Evolutionary conservation across 2,797 vertebrate species (phyloP), one percentile per base, ranked within the genome.

Genomic region (Ptychobarbus kaznakovi): DNA sequence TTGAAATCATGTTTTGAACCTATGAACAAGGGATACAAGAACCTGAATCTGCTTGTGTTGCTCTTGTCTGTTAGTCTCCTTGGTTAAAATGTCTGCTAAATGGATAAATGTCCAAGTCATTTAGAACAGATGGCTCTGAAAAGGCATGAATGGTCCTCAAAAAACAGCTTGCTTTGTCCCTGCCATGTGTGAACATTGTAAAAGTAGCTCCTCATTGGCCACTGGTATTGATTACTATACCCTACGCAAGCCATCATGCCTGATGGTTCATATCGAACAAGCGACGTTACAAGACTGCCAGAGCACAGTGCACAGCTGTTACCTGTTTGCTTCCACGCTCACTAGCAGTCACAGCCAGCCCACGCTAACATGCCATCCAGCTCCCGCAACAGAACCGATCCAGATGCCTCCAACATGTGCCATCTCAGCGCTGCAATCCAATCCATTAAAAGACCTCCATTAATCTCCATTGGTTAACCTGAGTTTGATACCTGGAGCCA

Each of bases 391-490:
- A 25, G 5, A 53, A 66, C 38, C 13, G 10, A 56, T 69, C 70
- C 80, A 75, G 68, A 46, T 75, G 28, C 58, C 53, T 74, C 40
- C 86, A 81, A 58, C 81, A 75, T 85, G 66, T 49, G 70, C 74
- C 85, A 68, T 79, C 88, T 40, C 44, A 82, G 65, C n/a, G n/a
- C 80, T 89, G 86, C 88, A 81, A 66, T 72, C 70, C 82, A 49
- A 73, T 73, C 85, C 87, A 89, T 86, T 87, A 89, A 88, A 85
- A 86, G 38, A 13, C 70, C 76, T 87, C 80, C 86, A 91, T 88
- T 89, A 87, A 90, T 89, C 89, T 87, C 79, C 82, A n/a, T 69
- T 82, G 90, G 81, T 89, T 88, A 90, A 86, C 89, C 88, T n/a
- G 72, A 91, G 86, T 76, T 78, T 65, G 16, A 40, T 73, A 65